Evolutionary conservation across 2,888 invertebrate species (phyloP).

Genomic region (Apoda limacodes): DNA sequence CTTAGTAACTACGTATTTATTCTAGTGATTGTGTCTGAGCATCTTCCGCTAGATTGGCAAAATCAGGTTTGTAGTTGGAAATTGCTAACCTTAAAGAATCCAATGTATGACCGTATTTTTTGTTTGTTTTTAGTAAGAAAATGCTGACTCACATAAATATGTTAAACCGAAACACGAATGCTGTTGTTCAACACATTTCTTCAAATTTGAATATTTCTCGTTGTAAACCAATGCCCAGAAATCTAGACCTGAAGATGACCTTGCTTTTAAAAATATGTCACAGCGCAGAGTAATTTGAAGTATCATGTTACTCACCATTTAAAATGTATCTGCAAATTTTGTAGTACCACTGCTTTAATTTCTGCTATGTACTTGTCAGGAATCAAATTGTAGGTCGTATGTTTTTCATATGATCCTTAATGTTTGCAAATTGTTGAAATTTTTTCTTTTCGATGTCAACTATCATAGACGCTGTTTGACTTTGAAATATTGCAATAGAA

Average conservation of each 20-base stretch:
- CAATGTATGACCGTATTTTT: conserved; percentile 21
- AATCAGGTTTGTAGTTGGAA: too few species aligned
- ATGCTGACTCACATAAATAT: too few species aligned
- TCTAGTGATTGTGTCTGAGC: conserved; percentile 18
- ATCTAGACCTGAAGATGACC: too few species aligned
- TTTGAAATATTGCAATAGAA: conserved; percentile 17
- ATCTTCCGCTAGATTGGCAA: too few species aligned
- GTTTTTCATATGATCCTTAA: too few species aligned
- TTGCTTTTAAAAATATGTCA: too few species aligned
- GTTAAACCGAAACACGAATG: too few species aligned
- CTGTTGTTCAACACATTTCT: conserved; percentile 23
- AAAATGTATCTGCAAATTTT: conserved; percentile 22
- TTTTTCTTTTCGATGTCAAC: conserved; percentile 19
- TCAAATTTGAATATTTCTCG: conserved; percentile 23
- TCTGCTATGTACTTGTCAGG: conserved; percentile 19
- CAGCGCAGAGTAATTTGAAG: too few species aligned
- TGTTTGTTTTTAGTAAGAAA: conserved; percentile 21
- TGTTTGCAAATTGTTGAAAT: too few species aligned
- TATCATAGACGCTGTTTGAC: conserved; percentile 19
- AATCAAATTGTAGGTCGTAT: conserved; percentile 21
- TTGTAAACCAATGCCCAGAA: too few species aligned
- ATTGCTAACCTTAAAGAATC: too few species aligned
- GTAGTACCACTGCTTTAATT: too few species aligned
- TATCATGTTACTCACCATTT: conserved; percentile 20
- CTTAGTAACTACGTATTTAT: conserved; percentile 6